Conservation (phyloP, 2,888 invertebrate genomes). For the Caenorhabditis doughertyi region DNA sequence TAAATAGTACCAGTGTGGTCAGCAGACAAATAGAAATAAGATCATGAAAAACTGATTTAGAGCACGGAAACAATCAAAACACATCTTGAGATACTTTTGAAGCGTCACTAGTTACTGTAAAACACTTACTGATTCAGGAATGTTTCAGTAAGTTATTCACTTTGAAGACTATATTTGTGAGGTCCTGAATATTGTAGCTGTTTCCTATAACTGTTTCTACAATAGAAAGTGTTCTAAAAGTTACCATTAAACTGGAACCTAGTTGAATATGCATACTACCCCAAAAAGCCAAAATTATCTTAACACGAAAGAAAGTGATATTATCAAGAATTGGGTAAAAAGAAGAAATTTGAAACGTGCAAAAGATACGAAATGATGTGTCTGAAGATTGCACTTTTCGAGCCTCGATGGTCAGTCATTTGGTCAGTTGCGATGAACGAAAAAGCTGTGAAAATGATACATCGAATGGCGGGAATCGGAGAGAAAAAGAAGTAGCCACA, state of each 20-base stretch:
- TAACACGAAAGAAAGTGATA: background rate
- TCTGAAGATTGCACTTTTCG: slow-evolving; percentile 28
- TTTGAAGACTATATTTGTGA: background rate
- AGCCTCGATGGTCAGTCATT: slow-evolving; percentile 14
- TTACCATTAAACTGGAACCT: no score
- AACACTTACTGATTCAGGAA: background rate
- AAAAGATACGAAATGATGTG: slow-evolving; percentile 40
- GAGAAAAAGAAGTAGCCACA: slow-evolving; percentile 23
- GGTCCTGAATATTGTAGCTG: no score
- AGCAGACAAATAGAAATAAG: background rate
- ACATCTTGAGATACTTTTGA: background rate
- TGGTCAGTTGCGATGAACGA: slow-evolving; percentile 32
- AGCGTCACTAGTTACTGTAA: no score
- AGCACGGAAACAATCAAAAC: slow-evolving; percentile 19
- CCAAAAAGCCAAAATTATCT: background rate
- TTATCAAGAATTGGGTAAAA: background rate
- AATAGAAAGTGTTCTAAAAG: no score
- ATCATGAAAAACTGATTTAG: slow-evolving; percentile 12
- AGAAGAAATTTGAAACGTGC: slow-evolving; percentile 17
- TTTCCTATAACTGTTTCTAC: no score
- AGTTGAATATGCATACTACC: no score
- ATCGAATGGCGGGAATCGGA: slow-evolving; percentile 33
- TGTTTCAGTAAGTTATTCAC: background rate
- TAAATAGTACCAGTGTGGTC: background rate
- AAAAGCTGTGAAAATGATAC: slow-evolving; percentile 62